Conservation (phyloP, 2,888 invertebrate genomes). For the Xylota segnis region DNA sequence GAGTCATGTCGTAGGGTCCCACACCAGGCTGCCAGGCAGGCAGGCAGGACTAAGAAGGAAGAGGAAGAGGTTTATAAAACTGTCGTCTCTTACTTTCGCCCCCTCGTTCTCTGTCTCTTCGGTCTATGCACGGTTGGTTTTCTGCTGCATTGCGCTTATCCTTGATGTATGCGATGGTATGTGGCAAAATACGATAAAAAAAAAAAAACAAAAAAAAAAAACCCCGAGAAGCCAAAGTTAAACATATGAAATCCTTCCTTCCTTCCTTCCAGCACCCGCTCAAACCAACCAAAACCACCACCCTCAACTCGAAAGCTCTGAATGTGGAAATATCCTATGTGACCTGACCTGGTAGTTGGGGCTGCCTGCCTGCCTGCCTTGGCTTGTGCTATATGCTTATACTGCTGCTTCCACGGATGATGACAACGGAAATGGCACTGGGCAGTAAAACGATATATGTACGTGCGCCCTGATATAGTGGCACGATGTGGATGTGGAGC, state of each 20-base stretch:
- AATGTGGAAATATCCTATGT: slow-evolving; percentile 52
- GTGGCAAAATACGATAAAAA: slow-evolving; percentile 75
- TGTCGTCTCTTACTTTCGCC: slow-evolving; percentile 31
- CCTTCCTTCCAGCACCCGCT: slow-evolving; percentile 37
- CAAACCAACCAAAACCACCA: slow-evolving; percentile 28
- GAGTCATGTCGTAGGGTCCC: slow-evolving; percentile 64
- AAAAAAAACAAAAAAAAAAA: slow-evolving; percentile 75
- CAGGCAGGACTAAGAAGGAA: slow-evolving; percentile 28
- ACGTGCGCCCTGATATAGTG: slow-evolving; percentile 57
- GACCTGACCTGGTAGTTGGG: slow-evolving; percentile 72
- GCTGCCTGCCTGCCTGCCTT: slow-evolving; percentile 8
- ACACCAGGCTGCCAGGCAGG: slow-evolving; percentile 22
- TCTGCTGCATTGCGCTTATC: slow-evolving; percentile 85
- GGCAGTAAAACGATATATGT: slow-evolving; percentile 71
- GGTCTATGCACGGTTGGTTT: slow-evolving; percentile 82
- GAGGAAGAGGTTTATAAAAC: slow-evolving; percentile 61
- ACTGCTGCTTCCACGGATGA: slow-evolving; percentile 44
- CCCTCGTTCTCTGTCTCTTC: slow-evolving; percentile 27
- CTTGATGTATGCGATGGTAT: slow-evolving; percentile 84
- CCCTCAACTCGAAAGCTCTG: slow-evolving; percentile 30
- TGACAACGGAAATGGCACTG: slow-evolving; percentile 77
- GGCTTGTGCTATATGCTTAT: slow-evolving; percentile 14
- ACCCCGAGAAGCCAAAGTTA: slow-evolving; percentile 71
- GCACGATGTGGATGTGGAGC: slow-evolving; percentile 66
- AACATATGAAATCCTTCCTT: slow-evolving; percentile 75